Evolutionary conservation across 2,888 invertebrate species (phyloP).

Genomic region (Pelosia muscerda): DNA sequence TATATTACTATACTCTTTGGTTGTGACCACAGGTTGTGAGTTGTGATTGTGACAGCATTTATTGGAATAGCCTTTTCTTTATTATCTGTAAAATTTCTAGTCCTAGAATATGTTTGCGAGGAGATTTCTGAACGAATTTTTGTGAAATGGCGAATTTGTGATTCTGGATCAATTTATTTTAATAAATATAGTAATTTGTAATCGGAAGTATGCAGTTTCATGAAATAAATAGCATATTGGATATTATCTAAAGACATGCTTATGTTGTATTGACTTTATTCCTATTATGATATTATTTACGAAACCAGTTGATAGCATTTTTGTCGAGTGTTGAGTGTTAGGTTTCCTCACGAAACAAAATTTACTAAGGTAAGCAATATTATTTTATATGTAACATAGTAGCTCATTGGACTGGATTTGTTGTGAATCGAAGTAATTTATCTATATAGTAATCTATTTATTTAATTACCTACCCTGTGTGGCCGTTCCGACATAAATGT

Average conservation of each 20-base stretch:
- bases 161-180: constrained; percentile 72
- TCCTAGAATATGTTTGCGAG: not conserved
- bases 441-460: not conserved
- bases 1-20: too few species aligned
- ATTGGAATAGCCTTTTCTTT: not conserved
- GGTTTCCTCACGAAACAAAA: constrained; percentile 62
- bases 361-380: constrained; percentile 60
- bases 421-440: not conserved
- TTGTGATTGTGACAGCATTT: too few species aligned
- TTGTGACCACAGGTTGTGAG: too few species aligned
- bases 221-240: constrained; percentile 54
- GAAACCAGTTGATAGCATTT: constrained; percentile 66
- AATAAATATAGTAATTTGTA: constrained; percentile 60
- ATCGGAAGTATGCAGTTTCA: constrained; percentile 65
- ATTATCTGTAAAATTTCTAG: not conserved
- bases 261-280: constrained; percentile 53
- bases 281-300: constrained; percentile 54
- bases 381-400: constrained; percentile 10
- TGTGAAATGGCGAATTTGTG: constrained; percentile 84
- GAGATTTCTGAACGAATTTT: constrained; percentile 54
- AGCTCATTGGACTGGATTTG: not conserved
- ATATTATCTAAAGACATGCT: constrained; percentile 52
- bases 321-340: constrained; percentile 65
- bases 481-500: constrained; percentile 37
- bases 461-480: constrained; percentile 1